Evolutionary conservation across 2,888 invertebrate genomes (phyloP).

Genomic region (Acanthosepion esculentum): DNA sequence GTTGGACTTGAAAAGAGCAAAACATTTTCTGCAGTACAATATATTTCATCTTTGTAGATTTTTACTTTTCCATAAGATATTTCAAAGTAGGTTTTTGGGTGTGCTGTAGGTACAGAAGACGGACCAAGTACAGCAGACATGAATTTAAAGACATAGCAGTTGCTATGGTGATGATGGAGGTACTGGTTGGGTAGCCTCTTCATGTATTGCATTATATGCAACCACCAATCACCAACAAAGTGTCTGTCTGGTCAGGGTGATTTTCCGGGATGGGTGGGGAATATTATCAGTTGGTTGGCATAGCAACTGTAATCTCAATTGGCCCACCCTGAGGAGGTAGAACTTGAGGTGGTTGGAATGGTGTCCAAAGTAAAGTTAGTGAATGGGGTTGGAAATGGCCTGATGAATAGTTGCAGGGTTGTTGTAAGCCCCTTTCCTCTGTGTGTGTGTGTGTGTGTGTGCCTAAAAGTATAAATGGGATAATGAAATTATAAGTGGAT

Average conservation of each 20-base stretch:
- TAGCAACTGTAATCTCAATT: constrained; percentile 20
- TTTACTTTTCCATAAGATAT: no score
- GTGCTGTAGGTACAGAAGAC: background rate
- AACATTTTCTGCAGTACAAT: no score
- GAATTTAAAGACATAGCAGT: background rate
- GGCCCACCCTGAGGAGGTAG: background rate
- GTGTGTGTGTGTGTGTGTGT: background rate
- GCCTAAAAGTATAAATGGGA: background rate
- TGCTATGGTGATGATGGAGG: background rate
- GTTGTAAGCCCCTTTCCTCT: background rate
- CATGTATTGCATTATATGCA: constrained; percentile 33
- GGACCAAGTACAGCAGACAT: background rate
- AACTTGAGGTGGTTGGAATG: background rate
- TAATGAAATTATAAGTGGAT: background rate
- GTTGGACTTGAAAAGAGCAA: no score
- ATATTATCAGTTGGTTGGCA: constrained; percentile 33
- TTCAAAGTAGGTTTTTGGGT: background rate
- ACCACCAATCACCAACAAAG: constrained; percentile 21
- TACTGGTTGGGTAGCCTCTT: background rate
- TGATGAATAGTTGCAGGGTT: background rate
- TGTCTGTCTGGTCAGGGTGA: background rate
- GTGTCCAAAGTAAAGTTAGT: background rate
- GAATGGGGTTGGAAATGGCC: background rate
- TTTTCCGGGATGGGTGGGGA: background rate
- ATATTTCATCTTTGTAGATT: no score